Percentiles rank a stretch among this genome's conserved stretches.
Evolutionary conservation across 92 coral and sea anemone genomes (phyloP).

Genomic region (Parazoanthus atlanticus): DNA sequence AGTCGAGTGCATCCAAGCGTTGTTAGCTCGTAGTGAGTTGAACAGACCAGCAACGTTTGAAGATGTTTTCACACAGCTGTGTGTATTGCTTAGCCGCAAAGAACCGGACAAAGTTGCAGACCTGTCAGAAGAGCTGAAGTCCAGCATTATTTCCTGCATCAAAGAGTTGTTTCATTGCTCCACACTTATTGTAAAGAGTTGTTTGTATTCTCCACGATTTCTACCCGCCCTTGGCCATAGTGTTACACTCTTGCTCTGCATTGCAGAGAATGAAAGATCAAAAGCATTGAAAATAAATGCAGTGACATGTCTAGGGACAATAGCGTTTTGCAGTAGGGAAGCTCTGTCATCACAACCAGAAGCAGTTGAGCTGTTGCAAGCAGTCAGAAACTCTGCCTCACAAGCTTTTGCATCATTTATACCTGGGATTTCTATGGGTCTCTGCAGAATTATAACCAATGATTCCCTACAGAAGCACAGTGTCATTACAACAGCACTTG

Average conservation of each 20-base stretch:
- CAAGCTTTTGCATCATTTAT: constrained; percentile 81
- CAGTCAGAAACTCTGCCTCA: constrained; percentile 57
- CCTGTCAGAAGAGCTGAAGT: constrained; percentile 84
- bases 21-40: constrained; percentile 61
- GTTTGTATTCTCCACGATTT: constrained; percentile 70
- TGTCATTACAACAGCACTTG: constrained; percentile 65
- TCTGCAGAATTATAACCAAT: constrained; percentile 64
- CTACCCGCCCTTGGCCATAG: constrained; percentile 89
- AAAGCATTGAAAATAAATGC: constrained; percentile 72
- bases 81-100: constrained; percentile 72
- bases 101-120: constrained; percentile 72
- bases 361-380: constrained; percentile 46
- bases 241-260: constrained; percentile 67
- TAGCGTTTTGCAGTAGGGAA: constrained; percentile 64
- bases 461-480: constrained; percentile 82
- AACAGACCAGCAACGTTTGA: constrained; percentile 66
- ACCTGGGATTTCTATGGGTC: constrained; percentile 89
- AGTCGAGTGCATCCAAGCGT: constrained; percentile 68
- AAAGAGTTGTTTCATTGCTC: constrained; percentile 64
- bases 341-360: constrained; percentile 5
- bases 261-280: constrained; percentile 84
- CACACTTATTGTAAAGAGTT: constrained; percentile 65
- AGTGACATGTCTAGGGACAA: constrained; percentile 64
- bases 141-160: constrained; percentile 68
- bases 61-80: constrained; percentile 76